Evolutionary conservation across 1,140 invertebrate genomes (phyloP), one percentile per base, ranked within the genome.

Genomic region (Aphidius ervi): DNA sequence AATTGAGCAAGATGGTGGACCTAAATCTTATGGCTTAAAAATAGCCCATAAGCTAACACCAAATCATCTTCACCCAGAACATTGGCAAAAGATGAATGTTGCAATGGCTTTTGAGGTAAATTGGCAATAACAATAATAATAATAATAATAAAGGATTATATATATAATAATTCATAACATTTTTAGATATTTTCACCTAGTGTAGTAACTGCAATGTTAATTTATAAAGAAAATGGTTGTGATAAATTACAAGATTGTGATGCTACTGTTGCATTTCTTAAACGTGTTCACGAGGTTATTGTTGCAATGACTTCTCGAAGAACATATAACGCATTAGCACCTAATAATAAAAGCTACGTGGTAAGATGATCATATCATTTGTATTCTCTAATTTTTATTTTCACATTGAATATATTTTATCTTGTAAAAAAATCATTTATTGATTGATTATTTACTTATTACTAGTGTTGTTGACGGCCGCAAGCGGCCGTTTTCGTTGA

Each of bases 71-170:
- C 40, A 47, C 4, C 59, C 52, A 3, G 31, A 48, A 9, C 9
- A 49, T 5, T 56, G n/a, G 3, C 52, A 46, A 16, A 56, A 55
- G 39, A 61, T 61, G 63, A 60, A 58, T 46, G 63, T 64, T 0
- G 5, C 54, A 40, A 10, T 57, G 7, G 63, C 63, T 42, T 46
- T 58, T 40, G 46, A 64, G 56, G 59, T 61, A 57, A n/a, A n/a
- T n/a, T n/a, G 9, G 23, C 3, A 39, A 8, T 9, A 10, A 9
- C 9, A 9, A 6, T 5, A 37, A 7, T 53, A n/a, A 20, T 39
- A 5, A 53, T 10, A 4, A 47, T n/a, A 6, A 16, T 58, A 46
- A 48, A 20, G 16, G 5, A 5, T 3, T 6, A 20, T 39, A 42
- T n/a, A 6, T 41, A 20, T 2, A 20, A 9, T 2, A 8, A 4